Evolutionary conservation across 2,797 vertebrate species (phyloP), one percentile per base, ranked within the genome.

Genomic region (Pangasius krempfi): DNA sequence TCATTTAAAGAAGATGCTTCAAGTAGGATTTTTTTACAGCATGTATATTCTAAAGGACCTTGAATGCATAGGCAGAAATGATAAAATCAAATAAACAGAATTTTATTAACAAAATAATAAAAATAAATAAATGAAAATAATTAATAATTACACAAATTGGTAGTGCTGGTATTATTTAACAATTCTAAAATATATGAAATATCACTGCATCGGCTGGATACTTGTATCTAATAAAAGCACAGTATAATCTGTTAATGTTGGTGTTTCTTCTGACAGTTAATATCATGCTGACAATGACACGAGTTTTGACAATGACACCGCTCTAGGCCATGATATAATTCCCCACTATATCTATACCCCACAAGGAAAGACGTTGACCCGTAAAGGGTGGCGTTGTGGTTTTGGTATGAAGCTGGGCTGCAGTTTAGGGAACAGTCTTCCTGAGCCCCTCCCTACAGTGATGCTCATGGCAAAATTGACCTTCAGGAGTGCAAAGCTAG

Each of bases 251-350:
- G 97, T 97, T 97, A 98, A 99, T 97, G 98, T 97, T 98, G 97
- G 98, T 99, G 98, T 98, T 98, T 99, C 97, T 98, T 98, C 97
- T 98, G 98, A 97, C 97, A 99, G 99, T 99, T 99, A 99, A 97
- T 96, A 97, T 96, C 97, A 97, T 92, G 96, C 98, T 99, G 98
- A 98, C 84, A 99, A 98, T 97, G 97, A 98, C 98, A 98, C 96
- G 14, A 54, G 50, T 78, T 50, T 8, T 78, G 75, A 98, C 60
- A 99, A 98, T 98, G 97, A 98, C 98, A 98, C 96, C 97, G 98
- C 98, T 97, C 96, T 97, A 95, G 98, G 98, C 98, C 95, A 97
- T 96, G 96, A 97, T 98, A 98, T 99, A 97, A 99, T 99, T 98
- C 25, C 80, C 22, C 22, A 62, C 80, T 82, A 97, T 98, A 99